Conservation (phyloP, 2,113 vertebrate species). For the Peucedramus taeniatus region DNA sequence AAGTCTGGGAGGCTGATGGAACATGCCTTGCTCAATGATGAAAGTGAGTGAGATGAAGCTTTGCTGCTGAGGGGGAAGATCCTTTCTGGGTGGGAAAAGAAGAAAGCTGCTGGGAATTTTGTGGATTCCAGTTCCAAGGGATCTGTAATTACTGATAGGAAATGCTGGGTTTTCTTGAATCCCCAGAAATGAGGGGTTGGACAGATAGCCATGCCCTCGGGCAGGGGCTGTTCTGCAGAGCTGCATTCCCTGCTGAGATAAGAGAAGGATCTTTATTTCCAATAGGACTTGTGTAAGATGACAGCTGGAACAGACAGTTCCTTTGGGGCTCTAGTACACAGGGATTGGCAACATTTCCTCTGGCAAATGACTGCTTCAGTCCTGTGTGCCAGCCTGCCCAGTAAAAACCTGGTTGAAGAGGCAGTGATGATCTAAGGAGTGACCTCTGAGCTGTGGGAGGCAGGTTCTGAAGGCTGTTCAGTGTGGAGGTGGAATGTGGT, state of each 20-base stretch:
- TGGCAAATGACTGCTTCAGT: not conserved
- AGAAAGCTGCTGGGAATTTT: not conserved
- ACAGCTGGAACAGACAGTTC: not conserved
- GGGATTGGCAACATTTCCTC: not conserved
- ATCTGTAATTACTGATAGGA: not conserved
- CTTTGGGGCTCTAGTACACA: not conserved
- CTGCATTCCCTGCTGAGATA: not conserved
- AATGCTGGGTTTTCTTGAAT: not conserved
- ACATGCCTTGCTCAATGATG: slow-evolving; percentile 93
- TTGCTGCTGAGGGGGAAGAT: not conserved
- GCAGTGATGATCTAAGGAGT: not conserved
- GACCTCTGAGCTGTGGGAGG: not conserved
- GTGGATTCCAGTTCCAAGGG: not conserved
- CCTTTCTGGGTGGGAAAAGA: not conserved
- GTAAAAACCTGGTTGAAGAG: not conserved
- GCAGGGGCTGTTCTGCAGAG: not conserved
- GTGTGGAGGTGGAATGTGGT: not conserved
- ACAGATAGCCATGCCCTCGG: not conserved
- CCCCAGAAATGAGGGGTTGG: not conserved
- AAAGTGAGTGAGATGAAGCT: slow-evolving; percentile 82
- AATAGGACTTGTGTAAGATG: not conserved
- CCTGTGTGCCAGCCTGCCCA: not conserved
- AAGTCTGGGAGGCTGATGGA: slow-evolving; percentile 85
- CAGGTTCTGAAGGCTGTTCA: not conserved
- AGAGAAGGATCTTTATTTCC: not conserved